phyloP scores from a whole-genome alignment of 2,113 vertebrate genomes.

The Porphyrio hochstetteri region DNA sequence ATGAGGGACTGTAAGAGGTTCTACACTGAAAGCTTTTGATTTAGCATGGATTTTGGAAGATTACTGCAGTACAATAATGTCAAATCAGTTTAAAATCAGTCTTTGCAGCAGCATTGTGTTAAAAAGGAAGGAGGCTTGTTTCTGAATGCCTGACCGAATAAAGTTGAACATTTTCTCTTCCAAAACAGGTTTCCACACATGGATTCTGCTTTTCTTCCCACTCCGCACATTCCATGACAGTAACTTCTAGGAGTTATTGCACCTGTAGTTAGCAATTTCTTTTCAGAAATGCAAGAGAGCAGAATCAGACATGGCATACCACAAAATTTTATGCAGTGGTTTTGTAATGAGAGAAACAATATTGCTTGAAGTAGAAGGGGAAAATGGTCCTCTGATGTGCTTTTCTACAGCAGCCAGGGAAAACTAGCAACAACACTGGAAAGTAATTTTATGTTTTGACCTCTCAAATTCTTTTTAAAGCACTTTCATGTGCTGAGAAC shows the following conservation, averaged over 20 bases:
- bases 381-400: slow-evolving; percentile 37
- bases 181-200: neutral
- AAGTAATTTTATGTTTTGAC: slow-evolving; percentile 61
- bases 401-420: slow-evolving; percentile 11
- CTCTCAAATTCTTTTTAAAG: slow-evolving; percentile 40
- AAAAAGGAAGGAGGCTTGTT: neutral
- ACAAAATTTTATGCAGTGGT: slow-evolving; percentile 25
- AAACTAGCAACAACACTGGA: slow-evolving; percentile 18
- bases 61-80: neutral
- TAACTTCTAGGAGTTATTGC: neutral
- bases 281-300: neutral
- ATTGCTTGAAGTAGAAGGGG: neutral
- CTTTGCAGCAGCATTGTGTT: neutral
- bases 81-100: slow-evolving; percentile 10
- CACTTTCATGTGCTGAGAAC: slow-evolving; percentile 13
- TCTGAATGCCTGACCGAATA: neutral
- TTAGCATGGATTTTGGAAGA: slow-evolving; percentile 21
- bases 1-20: neutral
- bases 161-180: neutral
- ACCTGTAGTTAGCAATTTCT: neutral
- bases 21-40: neutral
- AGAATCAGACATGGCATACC: slow-evolving; percentile 1
- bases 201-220: neutral
- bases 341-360: slow-evolving; percentile 53
- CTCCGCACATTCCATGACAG: neutral